Evolutionary conservation across 2,113 vertebrate genomes (phyloP).

Genomic region (Noturus placidus): DNA sequence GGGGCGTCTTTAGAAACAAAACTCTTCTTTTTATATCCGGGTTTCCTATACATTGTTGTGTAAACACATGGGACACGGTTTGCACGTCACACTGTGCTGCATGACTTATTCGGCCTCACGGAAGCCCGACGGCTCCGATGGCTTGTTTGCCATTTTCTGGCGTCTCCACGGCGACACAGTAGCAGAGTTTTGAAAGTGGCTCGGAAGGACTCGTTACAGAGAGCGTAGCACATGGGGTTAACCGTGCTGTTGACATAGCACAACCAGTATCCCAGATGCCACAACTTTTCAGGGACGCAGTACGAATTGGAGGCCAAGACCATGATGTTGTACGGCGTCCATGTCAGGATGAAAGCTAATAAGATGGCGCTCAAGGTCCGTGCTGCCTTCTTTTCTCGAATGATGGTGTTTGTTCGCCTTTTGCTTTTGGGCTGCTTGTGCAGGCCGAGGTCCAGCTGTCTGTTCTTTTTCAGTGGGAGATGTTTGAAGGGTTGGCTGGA

Average conservation of each 20-base stretch:
- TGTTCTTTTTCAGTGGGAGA: neutral
- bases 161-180: constrained; percentile 68
- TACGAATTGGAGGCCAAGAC: constrained; percentile 79
- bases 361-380: constrained; percentile 78
- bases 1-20: neutral
- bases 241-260: constrained; percentile 82
- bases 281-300: constrained; percentile 72
- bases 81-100: constrained; percentile 45
- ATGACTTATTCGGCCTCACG: constrained; percentile 39
- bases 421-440: constrained; percentile 59
- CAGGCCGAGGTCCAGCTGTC: constrained; percentile 16
- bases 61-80: neutral
- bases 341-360: constrained; percentile 79
- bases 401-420: constrained; percentile 70
- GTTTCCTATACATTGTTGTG: neutral
- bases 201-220: constrained; percentile 78
- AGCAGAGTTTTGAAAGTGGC: constrained; percentile 78
- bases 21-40: neutral
- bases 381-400: constrained; percentile 80
- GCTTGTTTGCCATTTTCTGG: constrained; percentile 65
- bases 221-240: constrained; percentile 81
- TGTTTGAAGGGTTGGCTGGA: constrained; percentile 32
- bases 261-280: constrained; percentile 81
- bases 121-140: constrained; percentile 54
- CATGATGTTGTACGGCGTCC: constrained; percentile 83